These are phyloP conservation scores for Kryptolebias marmoratus DNA, from an alignment of 2,113 vertebrate species.

Conservation along the genomic window DNA sequence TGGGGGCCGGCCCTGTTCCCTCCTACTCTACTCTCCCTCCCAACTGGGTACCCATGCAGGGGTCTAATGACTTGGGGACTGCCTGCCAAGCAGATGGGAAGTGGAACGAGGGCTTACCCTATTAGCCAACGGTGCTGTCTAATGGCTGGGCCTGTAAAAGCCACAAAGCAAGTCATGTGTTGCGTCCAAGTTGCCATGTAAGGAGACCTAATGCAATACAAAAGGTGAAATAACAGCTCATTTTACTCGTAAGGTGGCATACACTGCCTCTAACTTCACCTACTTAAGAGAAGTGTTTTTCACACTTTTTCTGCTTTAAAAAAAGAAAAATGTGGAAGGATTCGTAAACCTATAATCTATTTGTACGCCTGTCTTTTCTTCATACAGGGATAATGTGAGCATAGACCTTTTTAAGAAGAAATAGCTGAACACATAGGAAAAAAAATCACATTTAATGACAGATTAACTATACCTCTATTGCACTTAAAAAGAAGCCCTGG, in stretches of 20 bases:
- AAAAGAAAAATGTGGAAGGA: not conserved
- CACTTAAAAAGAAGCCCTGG: not conserved
- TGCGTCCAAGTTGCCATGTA: constrained; percentile 12
- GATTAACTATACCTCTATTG: constrained; percentile 3
- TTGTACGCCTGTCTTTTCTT: not conserved
- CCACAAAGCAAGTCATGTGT: constrained; percentile 29
- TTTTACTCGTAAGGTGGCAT: not conserved
- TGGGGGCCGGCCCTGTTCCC: constrained; percentile 42
- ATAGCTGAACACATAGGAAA: not conserved
- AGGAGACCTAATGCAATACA: not conserved
- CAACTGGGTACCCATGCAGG: constrained; percentile 53
- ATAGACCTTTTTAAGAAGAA: not conserved
- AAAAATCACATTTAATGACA: constrained; percentile 20
- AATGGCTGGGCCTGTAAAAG: constrained; percentile 17
- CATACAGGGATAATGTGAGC: not conserved
- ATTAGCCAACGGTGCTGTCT: constrained; percentile 38
- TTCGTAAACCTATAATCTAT: not conserved
- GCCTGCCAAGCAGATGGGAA: constrained; percentile 69
- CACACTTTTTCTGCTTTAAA: not conserved
- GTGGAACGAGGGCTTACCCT: constrained; percentile 46
- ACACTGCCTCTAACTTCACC: not conserved
- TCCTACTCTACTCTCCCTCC: constrained; percentile 26
- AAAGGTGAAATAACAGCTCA: not conserved
- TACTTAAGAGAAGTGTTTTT: not conserved
- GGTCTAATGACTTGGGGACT: constrained; percentile 74